Evolutionary conservation across 1,140 invertebrate species (phyloP).

Genomic region (Drosophila subobscura): DNA sequence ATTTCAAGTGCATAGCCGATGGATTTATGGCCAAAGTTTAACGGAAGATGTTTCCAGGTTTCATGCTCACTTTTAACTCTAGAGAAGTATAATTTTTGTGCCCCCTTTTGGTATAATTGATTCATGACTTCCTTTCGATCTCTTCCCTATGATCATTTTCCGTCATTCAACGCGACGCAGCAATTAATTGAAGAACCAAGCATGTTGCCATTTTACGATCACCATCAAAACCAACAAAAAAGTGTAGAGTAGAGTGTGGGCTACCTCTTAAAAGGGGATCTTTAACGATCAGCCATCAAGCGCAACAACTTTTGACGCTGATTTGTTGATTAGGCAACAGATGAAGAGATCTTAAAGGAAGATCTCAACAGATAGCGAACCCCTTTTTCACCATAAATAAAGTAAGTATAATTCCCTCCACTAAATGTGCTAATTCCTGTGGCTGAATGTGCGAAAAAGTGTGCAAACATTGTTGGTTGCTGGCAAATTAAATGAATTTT

Average conservation of each 20-base stretch:
- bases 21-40: too few species aligned
- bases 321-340: conserved; percentile 40
- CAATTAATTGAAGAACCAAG: conserved; percentile 50
- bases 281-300: conserved; percentile 62
- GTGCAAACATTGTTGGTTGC: conserved; percentile 52
- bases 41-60: conserved; percentile 2
- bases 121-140: conserved; percentile 63
- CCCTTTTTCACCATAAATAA: conserved; percentile 5
- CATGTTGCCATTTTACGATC: conserved; percentile 66
- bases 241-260: too few species aligned
- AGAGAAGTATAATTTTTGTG: neutral
- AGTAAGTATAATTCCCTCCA: neutral
- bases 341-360: conserved; percentile 24
- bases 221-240: conserved; percentile 40
- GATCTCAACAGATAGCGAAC: conserved; percentile 51
- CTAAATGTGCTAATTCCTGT: too few species aligned
- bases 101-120: conserved; percentile 48
- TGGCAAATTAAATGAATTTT: conserved; percentile 44
- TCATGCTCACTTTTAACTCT: conserved; percentile 22
- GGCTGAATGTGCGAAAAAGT: conserved; percentile 60
- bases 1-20: too few species aligned
- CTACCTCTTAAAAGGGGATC: too few species aligned
- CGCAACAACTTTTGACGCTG: conserved; percentile 58
- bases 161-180: conserved; percentile 28
- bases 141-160: conserved; percentile 10